Percentiles rank a stretch among this genome's conserved stretches.
These are phyloP conservation scores for Leptopilina drosophilae DNA, from an alignment of 2,888 invertebrate genomes.

Conservation along the genomic window DNA sequence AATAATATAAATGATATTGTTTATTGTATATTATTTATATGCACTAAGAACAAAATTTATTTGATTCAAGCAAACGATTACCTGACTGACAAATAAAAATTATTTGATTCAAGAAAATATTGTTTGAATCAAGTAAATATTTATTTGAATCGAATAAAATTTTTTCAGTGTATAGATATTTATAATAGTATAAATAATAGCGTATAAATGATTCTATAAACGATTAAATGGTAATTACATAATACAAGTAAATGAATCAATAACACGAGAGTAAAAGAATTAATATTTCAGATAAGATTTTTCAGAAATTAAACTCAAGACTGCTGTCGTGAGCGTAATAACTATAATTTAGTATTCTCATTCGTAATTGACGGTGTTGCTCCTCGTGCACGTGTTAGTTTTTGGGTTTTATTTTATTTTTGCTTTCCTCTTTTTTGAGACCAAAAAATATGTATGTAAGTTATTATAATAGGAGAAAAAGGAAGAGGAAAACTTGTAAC, in stretches of 20 bases:
- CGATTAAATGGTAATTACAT: too few species aligned
- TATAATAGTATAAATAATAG: too few species aligned
- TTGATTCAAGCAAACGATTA: too few species aligned
- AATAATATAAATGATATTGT: too few species aligned
- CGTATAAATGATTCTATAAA: too few species aligned
- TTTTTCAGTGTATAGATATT: too few species aligned
- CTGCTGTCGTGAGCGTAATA: slow-evolving; percentile 11
- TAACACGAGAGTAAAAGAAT: neutral
- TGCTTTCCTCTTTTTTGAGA: neutral
- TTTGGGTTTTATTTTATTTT: neutral
- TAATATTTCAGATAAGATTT: neutral
- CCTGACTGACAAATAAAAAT: too few species aligned
- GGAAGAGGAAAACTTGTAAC: neutral
- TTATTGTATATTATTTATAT: too few species aligned
- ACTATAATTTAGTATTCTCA: slow-evolving; percentile 5
- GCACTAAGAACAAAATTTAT: too few species aligned
- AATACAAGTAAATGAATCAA: neutral
- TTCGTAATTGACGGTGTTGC: slow-evolving; percentile 18
- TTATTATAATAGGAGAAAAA: too few species aligned
- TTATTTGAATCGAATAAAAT: neutral
- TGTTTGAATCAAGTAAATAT: too few species aligned
- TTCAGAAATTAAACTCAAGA: slow-evolving; percentile 7
- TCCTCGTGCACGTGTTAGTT: slow-evolving; percentile 18
- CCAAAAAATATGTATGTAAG: neutral
- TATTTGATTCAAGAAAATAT: too few species aligned